A percentile compares a stretch with the other conserved stretches of the same genome.
phyloP scores from a whole-genome alignment of 2,888 invertebrate genomes.

The Leucoma salicis region DNA sequence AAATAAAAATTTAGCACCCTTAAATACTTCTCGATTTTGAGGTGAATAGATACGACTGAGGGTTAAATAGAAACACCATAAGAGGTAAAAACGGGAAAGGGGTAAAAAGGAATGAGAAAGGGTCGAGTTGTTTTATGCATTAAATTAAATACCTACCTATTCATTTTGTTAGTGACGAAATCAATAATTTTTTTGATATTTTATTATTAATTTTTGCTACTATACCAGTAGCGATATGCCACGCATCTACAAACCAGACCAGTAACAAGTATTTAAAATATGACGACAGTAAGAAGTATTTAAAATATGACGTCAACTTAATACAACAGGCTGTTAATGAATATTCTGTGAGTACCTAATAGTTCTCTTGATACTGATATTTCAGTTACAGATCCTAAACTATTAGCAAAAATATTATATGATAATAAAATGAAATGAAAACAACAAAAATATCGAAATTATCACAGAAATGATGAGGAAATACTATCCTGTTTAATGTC shows the following conservation, averaged over 20 bases:
- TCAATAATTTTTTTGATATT: conserved; percentile 8
- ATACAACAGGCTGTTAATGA: conserved; percentile 1
- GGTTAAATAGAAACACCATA: conserved; percentile 12
- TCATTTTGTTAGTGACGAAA: conserved; percentile 8
- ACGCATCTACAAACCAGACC: conserved; percentile 18
- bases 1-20: conserved; percentile 9
- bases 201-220: conserved; percentile 8
- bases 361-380: not conserved
- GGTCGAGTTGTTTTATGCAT: conserved; percentile 14
- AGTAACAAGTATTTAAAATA: too few species aligned
- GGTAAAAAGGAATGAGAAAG: conserved; percentile 13
- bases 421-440: too few species aligned
- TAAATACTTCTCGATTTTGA: conserved; percentile 14
- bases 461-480: too few species aligned
- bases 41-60: conserved; percentile 15
- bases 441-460: too few species aligned
- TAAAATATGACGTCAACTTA: conserved; percentile 17
- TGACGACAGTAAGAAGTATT: conserved; percentile 19
- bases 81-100: conserved; percentile 13
- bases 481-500: too few species aligned
- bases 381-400: too few species aligned
- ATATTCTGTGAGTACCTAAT: conserved; percentile 1
- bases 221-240: conserved; percentile 17
- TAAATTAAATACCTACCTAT: conserved; percentile 6
- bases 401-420: too few species aligned